Percentiles rank a stretch among this genome's conserved stretches.
Conservation (phyloP, 2,888 invertebrate species). For the Platycheirus rosarum region DNA sequence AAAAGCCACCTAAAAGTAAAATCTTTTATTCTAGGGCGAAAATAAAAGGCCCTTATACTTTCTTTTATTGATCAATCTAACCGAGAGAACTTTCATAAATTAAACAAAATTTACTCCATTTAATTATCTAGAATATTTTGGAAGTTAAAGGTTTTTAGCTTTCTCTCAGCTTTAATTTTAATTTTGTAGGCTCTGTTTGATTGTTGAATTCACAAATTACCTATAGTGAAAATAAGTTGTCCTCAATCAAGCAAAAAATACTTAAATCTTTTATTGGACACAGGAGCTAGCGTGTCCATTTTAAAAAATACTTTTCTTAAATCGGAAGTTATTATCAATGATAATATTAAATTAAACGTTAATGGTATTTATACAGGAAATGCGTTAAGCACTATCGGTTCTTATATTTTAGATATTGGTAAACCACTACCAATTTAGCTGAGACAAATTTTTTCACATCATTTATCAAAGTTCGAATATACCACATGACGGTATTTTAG, state of each 20-base stretch:
- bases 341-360: constrained; percentile 1
- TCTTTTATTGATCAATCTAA: no score
- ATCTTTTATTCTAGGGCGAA: no score
- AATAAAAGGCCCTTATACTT: no score
- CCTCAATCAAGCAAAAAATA: neutral
- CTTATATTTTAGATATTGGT: neutral
- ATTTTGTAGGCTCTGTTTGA: no score
- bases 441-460: neutral
- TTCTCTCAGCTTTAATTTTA: no score
- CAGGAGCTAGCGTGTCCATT: no score
- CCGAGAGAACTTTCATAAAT: no score
- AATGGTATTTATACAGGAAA: neutral
- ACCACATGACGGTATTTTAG: neutral
- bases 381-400: neutral
- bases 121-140: no score
- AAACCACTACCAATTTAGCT: neutral
- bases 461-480: neutral
- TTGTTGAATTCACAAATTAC: no score
- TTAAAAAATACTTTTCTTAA: neutral
- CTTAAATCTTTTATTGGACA: neutral
- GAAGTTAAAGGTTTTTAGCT: no score
- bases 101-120: no score
- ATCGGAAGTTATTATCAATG: neutral
- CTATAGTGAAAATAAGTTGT: constrained; percentile 1
- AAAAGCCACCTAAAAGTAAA: no score